These are phyloP conservation scores for Planiliza haematocheilus DNA, from an alignment of 2,113 vertebrate genomes.

Conservation along the genomic window DNA sequence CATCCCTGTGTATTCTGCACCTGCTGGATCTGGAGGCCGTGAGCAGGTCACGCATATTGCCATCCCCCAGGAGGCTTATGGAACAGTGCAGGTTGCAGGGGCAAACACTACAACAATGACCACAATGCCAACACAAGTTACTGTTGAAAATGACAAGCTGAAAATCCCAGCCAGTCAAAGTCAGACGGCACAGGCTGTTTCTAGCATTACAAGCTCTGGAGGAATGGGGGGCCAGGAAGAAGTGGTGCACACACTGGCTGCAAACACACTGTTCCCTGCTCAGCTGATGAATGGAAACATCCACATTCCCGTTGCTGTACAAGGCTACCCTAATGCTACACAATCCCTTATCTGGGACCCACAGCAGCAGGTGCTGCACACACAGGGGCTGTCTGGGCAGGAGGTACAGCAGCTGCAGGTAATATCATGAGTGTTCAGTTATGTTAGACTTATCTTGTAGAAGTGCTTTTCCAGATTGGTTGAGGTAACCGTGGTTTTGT, in stretches of 20 bases:
- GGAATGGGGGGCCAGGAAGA: slow-evolving; percentile 90
- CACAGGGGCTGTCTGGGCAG: slow-evolving; percentile 80
- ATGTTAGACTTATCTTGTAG: background rate
- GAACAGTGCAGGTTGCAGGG: slow-evolving; percentile 91
- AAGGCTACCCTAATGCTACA: slow-evolving; percentile 93
- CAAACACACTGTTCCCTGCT: slow-evolving; percentile 90
- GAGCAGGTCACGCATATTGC: slow-evolving; percentile 95
- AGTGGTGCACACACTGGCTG: slow-evolving; percentile 92
- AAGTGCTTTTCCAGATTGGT: background rate
- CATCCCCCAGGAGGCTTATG: slow-evolving; percentile 99
- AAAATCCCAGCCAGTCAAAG: slow-evolving; percentile 70
- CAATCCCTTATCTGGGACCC: slow-evolving; percentile 99
- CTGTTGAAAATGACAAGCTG: slow-evolving; percentile 88
- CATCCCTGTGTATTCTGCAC: slow-evolving; percentile 97
- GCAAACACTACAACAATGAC: slow-evolving; percentile 76
- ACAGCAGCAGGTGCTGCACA: slow-evolving; percentile 81
- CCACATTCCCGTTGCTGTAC: slow-evolving; percentile 99
- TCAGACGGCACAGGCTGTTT: slow-evolving; percentile 78
- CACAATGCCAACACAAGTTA: slow-evolving; percentile 80
- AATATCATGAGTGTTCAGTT: background rate
- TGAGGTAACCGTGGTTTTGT: slow-evolving; percentile 18
- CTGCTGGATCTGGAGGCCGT: slow-evolving; percentile 86
- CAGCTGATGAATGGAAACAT: slow-evolving; percentile 99
- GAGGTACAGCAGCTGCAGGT: slow-evolving; percentile 90
- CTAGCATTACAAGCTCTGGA: slow-evolving; percentile 82